Percentiles rank a stretch among this genome's conserved stretches.
These are phyloP conservation scores for Alosa alosa DNA, from an alignment of 2,113 vertebrate genomes.

Conservation along the genomic window DNA sequence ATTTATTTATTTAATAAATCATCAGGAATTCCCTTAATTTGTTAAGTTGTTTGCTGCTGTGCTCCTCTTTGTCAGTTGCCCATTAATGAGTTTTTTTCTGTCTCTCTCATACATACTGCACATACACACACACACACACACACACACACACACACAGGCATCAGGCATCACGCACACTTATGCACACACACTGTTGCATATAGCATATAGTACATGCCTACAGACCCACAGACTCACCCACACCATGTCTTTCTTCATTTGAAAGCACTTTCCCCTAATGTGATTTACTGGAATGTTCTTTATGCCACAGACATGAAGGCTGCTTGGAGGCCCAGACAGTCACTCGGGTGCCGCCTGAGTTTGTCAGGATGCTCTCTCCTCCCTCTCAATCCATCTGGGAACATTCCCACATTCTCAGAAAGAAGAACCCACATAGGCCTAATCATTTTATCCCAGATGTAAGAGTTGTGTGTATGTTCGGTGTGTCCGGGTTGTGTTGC, in stretches of 20 bases:
- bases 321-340: background rate
- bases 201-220: background rate
- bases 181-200: background rate
- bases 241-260: background rate
- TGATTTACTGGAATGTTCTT: background rate
- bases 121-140: background rate
- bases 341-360: background rate
- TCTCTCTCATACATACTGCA: no score
- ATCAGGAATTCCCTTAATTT: no score
- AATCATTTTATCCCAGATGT: background rate
- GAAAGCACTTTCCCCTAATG: constrained; percentile 2
- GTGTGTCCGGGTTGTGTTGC: background rate
- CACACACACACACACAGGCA: background rate
- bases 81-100: no score
- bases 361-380: background rate
- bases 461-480: background rate
- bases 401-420: background rate
- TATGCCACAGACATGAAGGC: background rate
- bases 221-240: background rate
- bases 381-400: background rate
- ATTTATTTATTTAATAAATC: no score
- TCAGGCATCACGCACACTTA: background rate
- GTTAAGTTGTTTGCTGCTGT: no score
- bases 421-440: background rate
- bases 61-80: no score